Conservation (phyloP, 2,113 vertebrate genomes). For the Miniopterus natalensis region DNA sequence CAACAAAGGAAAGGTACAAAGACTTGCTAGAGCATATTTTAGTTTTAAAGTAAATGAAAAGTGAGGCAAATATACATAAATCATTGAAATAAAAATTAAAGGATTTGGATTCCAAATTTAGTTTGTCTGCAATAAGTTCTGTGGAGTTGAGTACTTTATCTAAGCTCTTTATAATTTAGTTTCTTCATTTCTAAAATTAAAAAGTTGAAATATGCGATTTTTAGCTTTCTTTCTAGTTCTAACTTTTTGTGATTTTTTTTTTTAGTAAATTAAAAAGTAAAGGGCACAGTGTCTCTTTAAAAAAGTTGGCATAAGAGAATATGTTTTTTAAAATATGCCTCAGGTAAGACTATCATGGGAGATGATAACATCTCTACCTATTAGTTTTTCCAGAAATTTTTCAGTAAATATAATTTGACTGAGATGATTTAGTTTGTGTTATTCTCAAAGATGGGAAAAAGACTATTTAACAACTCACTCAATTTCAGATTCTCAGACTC, state of each 20-base stretch:
- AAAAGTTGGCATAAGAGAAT: not conserved
- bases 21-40: not conserved
- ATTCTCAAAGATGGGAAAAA: not conserved
- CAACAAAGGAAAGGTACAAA: not conserved
- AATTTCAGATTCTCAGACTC: not conserved
- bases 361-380: not conserved
- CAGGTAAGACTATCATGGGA: not conserved
- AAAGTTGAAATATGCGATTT: not conserved
- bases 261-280: conserved; percentile 11
- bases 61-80: not conserved
- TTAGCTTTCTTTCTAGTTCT: not conserved
- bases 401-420: not conserved
- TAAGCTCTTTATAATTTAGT: not conserved
- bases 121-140: not conserved
- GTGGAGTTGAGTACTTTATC: not conserved
- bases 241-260: not conserved
- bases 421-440: not conserved
- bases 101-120: not conserved
- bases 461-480: not conserved
- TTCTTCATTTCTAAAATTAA: conserved; percentile 1
- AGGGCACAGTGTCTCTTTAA: not conserved
- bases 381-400: not conserved
- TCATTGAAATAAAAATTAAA: not conserved
- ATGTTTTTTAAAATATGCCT: not conserved
- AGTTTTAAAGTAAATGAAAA: conserved; percentile 24